These are phyloP conservation scores for Mormyrus iriodes DNA, from an alignment of 2,113 vertebrate species.

Conservation along the genomic window DNA sequence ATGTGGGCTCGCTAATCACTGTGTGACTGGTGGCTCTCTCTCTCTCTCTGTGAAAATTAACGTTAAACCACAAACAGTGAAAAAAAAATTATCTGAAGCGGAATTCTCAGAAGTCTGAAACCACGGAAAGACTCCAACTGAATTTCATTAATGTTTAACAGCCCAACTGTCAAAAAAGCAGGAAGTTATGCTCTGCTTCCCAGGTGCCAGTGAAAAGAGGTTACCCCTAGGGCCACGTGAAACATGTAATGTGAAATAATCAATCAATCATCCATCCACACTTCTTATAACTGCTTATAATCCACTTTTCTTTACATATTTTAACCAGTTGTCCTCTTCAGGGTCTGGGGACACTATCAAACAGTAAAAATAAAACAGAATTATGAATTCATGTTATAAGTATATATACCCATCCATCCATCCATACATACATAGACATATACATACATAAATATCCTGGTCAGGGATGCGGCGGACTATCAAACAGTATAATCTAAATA, in stretches of 20 bases:
- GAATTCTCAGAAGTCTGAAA: constrained; percentile 46
- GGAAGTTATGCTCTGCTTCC: constrained; percentile 32
- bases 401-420: too few relatives aligned
- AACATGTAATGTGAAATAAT: not conserved
- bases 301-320: not conserved
- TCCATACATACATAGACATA: too few relatives aligned
- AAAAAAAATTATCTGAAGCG: constrained; percentile 38
- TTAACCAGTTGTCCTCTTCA: not conserved
- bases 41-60: constrained; percentile 31
- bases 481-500: not conserved
- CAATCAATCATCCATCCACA: not conserved
- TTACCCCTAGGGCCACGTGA: not conserved
- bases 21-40: constrained; percentile 38
- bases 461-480: not conserved
- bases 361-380: too few relatives aligned
- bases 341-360: not conserved
- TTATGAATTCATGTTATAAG: too few relatives aligned
- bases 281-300: not conserved
- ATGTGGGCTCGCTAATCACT: not conserved
- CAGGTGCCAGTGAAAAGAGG: constrained; percentile 39
- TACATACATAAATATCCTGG: not conserved
- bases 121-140: constrained; percentile 45
- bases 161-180: constrained; percentile 48
- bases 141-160: constrained; percentile 59
- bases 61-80: constrained; percentile 62